phyloP scores from a whole-genome alignment of 1,140 invertebrate genomes.

The Schlechtendalia chinensis region DNA sequence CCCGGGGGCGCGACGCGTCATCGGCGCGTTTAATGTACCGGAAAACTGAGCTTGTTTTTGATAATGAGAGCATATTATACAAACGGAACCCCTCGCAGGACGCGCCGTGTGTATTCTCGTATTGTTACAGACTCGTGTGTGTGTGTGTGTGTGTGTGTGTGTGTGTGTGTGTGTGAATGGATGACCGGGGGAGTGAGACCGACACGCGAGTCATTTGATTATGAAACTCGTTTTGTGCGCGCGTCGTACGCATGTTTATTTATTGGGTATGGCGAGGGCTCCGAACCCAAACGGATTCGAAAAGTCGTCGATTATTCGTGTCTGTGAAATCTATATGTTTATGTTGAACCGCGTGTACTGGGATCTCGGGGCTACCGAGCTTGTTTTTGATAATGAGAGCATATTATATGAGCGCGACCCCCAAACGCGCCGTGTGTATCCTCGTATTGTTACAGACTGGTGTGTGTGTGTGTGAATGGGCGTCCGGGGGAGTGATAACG shows the following conservation, averaged over 20 bases:
- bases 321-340: too few species aligned
- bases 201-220: conserved; percentile 34
- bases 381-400: conserved; percentile 42
- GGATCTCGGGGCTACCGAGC: too few species aligned
- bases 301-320: too few species aligned
- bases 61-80: conserved; percentile 1
- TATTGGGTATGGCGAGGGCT: too few species aligned
- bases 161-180: not conserved
- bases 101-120: not conserved
- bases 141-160: too few species aligned
- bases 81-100: not conserved
- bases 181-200: too few species aligned
- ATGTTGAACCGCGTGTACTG: too few species aligned
- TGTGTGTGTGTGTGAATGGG: not conserved
- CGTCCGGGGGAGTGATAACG: too few species aligned
- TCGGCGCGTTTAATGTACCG: conserved; percentile 47
- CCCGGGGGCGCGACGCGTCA: not conserved
- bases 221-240: too few species aligned
- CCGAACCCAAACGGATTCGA: too few species aligned
- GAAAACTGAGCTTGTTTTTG: conserved; percentile 49
- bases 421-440: not conserved
- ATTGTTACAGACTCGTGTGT: not conserved
- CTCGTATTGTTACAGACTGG: not conserved
- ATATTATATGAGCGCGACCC: not conserved
- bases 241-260: not conserved